Evolutionary conservation across 2,888 invertebrate genomes (phyloP), one percentile per base, ranked within the genome.

Genomic region (Phaedon cochleariae): DNA sequence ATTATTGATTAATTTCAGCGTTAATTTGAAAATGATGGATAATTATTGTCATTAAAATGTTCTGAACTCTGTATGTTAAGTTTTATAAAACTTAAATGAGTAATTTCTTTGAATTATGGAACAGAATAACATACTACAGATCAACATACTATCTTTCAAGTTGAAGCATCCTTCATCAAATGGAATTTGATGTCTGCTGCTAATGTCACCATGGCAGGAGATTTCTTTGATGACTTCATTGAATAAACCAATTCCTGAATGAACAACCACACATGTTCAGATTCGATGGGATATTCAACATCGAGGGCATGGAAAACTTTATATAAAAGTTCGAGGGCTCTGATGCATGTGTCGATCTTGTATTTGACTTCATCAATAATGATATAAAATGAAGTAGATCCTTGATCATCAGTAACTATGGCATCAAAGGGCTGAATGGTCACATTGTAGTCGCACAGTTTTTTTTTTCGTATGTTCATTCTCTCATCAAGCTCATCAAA

Each of bases 331-430:
- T 58, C 58, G 7, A 45, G 26, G 17, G 41, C 18, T 46, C 26
- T 46, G 22, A 58, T 46, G 31, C 22, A 45, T 21, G 58, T 20
- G 29, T 21, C 58, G 21, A 45, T 12, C 21, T 58, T 58, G 37
- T 55, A 55, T 37, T 55, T 55, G 15, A 37, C 20, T n/a, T 55
- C 37, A 55, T 55, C 37, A 17, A 55, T 12, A 9, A 55, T 37
- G 18, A 55, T 12, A 20, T 55, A 55, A 37, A 20, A 48, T 20
- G 20, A 1, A 20, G 6, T 20, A 10, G 21, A 20, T 20, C 20
- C 20, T 48, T 20, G 20, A 5, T 15, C n/a, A 0, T 7, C n/a
- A 58, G 10, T 6, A 17, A 57, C 10, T 29, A 49, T 15, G 12
- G 5, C 10, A 9, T 1, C 31, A 34, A 34, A 34, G 10, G 31